Conservation (phyloP, 2,797 vertebrate genomes). For the Pseudomugil tenellus region DNA sequence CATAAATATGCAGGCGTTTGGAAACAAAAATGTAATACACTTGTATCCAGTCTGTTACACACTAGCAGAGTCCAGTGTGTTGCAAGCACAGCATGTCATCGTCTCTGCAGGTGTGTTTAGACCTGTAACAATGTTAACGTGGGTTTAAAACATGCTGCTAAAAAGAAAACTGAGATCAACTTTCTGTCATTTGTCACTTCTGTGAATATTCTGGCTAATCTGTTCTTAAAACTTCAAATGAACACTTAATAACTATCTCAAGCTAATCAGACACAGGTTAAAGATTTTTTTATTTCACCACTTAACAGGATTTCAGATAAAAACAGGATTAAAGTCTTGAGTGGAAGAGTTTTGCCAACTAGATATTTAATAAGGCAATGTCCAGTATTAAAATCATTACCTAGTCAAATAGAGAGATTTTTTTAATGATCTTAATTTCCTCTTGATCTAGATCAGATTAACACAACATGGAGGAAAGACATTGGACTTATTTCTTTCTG, state of each 20-base stretch:
- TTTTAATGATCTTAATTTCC: background rate
- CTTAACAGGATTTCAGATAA: background rate
- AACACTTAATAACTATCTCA: background rate
- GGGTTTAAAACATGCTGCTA: background rate
- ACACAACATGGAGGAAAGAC: background rate
- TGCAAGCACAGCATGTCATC: background rate
- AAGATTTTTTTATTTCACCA: background rate
- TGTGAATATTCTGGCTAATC: background rate
- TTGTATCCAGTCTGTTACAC: background rate
- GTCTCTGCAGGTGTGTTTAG: background rate
- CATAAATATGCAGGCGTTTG: slow-evolving; percentile 1
- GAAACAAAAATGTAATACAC: background rate
- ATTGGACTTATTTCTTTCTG: no score
- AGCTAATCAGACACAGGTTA: background rate
- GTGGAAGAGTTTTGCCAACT: background rate
- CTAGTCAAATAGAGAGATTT: background rate
- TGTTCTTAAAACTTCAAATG: background rate
- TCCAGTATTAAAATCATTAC: background rate
- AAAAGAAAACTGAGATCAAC: background rate
- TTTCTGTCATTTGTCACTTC: background rate
- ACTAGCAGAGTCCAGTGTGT: background rate
- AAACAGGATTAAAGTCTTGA: background rate
- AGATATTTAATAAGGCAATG: background rate
- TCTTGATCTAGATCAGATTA: background rate
- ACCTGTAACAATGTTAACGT: background rate